Evolutionary conservation across 1,140 invertebrate genomes (phyloP).

Genomic region (Bombus confusus): DNA sequence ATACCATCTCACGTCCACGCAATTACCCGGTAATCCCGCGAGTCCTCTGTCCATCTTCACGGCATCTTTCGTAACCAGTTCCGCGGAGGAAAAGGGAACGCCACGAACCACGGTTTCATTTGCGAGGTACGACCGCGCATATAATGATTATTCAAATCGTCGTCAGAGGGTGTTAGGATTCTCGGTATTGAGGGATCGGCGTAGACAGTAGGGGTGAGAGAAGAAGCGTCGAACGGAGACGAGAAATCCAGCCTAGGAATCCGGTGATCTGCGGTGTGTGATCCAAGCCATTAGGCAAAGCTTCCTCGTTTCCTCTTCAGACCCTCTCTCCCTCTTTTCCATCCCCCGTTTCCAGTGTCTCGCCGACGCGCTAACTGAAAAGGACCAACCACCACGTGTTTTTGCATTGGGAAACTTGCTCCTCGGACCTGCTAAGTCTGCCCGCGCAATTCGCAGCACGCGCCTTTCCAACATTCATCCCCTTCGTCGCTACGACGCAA

Average conservation of each 20-base stretch:
- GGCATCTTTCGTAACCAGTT: conserved; percentile 1
- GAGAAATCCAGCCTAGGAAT: conserved; percentile 40
- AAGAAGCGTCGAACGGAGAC: conserved; percentile 3
- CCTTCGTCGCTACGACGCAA: not conserved
- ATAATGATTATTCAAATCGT: conserved; percentile 82
- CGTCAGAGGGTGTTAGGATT: conserved; percentile 61
- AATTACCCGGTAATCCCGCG: conserved; percentile 33
- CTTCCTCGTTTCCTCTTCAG: conserved; percentile 23
- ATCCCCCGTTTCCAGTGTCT: not conserved
- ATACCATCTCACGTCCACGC: conserved; percentile 29
- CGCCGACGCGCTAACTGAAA: conserved; percentile 60
- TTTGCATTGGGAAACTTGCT: conserved; percentile 33
- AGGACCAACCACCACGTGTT: conserved; percentile 63
- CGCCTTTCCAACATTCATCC: conserved; percentile 54
- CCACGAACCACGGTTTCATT: conserved; percentile 63
- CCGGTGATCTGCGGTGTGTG: conserved; percentile 62
- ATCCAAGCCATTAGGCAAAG: conserved; percentile 68
- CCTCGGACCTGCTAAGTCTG: conserved; percentile 60
- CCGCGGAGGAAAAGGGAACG: conserved; percentile 29
- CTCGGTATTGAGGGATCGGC: conserved; percentile 43
- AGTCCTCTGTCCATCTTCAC: conserved; percentile 1
- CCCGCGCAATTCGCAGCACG: conserved; percentile 62
- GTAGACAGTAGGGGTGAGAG: not conserved
- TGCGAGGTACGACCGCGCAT: conserved; percentile 77
- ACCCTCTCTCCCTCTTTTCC: not conserved